Percentiles rank a stretch among this genome's conserved stretches.
Evolutionary conservation across 2,888 invertebrate genomes (phyloP).

Genomic region (Agrochola lota): DNA sequence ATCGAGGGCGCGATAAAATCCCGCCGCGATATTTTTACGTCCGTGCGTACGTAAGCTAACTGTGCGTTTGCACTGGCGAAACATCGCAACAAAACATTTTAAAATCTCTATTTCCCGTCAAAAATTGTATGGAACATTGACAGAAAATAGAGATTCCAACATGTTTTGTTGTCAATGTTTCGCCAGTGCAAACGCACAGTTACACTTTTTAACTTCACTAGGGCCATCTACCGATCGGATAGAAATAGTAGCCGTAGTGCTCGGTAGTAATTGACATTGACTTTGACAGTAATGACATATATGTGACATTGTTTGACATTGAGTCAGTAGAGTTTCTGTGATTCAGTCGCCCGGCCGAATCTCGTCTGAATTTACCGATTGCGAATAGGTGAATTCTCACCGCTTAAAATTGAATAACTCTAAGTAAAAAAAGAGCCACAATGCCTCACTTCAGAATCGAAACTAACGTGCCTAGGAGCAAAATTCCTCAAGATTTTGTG

Average conservation of each 20-base stretch:
- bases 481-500: conserved; percentile 91
- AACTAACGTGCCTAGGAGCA: conserved; percentile 90
- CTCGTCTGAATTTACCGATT: neutral
- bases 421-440: conserved; percentile 22
- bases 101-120: no score
- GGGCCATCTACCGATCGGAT: conserved; percentile 32
- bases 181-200: no score
- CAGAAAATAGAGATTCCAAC: no score
- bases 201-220: neutral
- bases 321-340: neutral
- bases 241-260: no score
- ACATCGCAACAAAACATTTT: no score
- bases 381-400: neutral
- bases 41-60: no score
- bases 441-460: conserved; percentile 92
- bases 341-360: neutral
- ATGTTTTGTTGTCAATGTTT: no score
- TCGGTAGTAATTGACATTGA: no score
- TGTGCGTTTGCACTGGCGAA: no score
- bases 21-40: no score
- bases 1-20: no score
- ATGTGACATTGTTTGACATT: conserved; percentile 55
- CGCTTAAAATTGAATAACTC: neutral
- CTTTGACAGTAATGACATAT: neutral
- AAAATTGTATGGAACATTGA: no score